Percentiles rank a stretch among this genome's conserved stretches.
Conservation (phyloP, 2,113 vertebrate genomes). For the Petaurus breviceps region DNA sequence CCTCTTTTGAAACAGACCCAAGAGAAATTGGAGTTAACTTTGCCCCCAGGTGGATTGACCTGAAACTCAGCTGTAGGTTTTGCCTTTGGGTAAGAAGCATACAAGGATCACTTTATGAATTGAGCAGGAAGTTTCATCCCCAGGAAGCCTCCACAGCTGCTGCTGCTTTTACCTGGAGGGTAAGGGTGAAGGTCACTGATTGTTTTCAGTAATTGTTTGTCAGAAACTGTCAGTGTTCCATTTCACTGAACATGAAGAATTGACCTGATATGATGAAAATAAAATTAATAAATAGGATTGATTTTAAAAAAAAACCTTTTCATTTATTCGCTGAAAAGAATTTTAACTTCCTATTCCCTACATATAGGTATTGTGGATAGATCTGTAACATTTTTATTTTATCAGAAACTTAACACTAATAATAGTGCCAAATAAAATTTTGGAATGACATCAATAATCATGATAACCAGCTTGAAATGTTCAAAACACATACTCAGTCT, state of each 20-base stretch:
- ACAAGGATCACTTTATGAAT: neutral
- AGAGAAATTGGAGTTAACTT: neutral
- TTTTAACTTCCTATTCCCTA: neutral
- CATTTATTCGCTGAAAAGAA: neutral
- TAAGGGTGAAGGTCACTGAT: neutral
- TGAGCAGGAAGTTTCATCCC: neutral
- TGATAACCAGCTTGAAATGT: neutral
- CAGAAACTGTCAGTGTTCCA: neutral
- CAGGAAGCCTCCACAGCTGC: neutral
- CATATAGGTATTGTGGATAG: neutral
- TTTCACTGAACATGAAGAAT: neutral
- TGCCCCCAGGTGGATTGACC: neutral
- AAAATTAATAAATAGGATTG: no score
- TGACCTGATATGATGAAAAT: neutral
- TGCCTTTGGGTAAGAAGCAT: neutral
- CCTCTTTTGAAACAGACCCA: neutral
- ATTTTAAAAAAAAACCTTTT: neutral
- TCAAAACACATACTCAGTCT: neutral
- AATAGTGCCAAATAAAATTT: neutral
- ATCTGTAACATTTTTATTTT: neutral
- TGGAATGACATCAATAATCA: neutral
- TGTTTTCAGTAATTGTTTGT: neutral
- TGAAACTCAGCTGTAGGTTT: neutral
- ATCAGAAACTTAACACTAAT: neutral
- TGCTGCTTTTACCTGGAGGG: neutral